phyloP scores from a whole-genome alignment of 1,140 invertebrate genomes.

The Drosophila jambulina region DNA sequence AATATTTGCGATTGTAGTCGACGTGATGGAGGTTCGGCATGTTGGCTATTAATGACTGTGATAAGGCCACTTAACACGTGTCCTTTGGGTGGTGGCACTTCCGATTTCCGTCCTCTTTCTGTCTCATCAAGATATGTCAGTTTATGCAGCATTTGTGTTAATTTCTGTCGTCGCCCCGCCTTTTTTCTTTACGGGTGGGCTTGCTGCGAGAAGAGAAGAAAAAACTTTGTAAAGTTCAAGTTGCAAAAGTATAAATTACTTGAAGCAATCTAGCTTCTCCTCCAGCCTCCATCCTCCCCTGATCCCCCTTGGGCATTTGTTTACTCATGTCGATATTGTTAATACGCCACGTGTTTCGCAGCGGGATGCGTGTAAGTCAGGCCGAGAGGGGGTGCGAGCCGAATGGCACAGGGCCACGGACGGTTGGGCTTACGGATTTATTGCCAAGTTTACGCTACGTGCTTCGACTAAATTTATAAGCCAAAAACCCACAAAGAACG shows the following conservation, averaged over 20 bases:
- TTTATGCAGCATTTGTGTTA: conserved; percentile 82
- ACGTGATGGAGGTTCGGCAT: conserved; percentile 84
- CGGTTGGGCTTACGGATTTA: conserved; percentile 74
- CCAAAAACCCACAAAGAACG: conserved; percentile 59
- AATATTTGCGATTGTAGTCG: conserved; percentile 85
- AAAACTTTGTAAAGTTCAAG: conserved; percentile 46
- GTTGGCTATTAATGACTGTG: conserved; percentile 69
- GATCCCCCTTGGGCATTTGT: conserved; percentile 67
- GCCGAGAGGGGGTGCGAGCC: conserved; percentile 4
- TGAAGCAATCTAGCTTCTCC: conserved; percentile 19
- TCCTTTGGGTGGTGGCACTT: conserved; percentile 42
- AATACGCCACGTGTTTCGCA: conserved; percentile 79
- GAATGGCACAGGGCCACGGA: conserved; percentile 22
- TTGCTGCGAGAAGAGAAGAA: conserved; percentile 29
- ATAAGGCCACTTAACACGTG: conserved; percentile 76
- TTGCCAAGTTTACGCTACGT: conserved; percentile 81
- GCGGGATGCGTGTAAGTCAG: conserved; percentile 35
- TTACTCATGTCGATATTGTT: conserved; percentile 81
- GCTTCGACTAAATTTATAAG: conserved; percentile 79
- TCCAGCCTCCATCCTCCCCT: conserved; percentile 13
- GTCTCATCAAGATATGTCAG: conserved; percentile 69
- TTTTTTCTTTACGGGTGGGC: conserved; percentile 43
- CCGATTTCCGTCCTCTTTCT: conserved; percentile 37
- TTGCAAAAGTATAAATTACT: conserved; percentile 80
- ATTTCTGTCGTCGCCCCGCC: conserved; percentile 63